Evolutionary conservation across 2,113 vertebrate species (phyloP).

Genomic region (Neogobius melanostomus): DNA sequence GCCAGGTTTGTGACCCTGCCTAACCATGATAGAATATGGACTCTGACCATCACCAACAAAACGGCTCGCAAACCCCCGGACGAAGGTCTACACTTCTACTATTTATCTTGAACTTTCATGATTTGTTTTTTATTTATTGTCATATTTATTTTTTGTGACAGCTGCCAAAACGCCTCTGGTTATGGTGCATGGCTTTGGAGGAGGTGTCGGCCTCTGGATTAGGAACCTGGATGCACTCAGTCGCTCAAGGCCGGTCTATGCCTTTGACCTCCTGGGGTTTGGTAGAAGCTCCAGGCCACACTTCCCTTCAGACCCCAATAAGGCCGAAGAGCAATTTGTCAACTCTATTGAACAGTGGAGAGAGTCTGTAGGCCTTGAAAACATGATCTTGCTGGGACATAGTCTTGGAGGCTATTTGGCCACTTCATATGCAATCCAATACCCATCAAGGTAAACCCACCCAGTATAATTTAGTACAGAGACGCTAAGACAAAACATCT

Average conservation of each 20-base stretch:
- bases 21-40: slow-evolving; percentile 87
- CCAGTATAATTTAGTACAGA: not conserved
- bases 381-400: slow-evolving; percentile 84
- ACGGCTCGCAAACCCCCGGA: slow-evolving; percentile 33
- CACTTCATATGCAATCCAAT: slow-evolving; percentile 82
- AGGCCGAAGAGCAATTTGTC: slow-evolving; percentile 86
- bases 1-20: slow-evolving; percentile 85
- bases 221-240: slow-evolving; percentile 84
- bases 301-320: slow-evolving; percentile 79
- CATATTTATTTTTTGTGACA: slow-evolving; percentile 4
- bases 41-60: slow-evolving; percentile 81
- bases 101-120: not conserved
- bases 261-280: slow-evolving; percentile 89
- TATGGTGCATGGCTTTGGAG: slow-evolving; percentile 91
- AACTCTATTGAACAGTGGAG: slow-evolving; percentile 85
- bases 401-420: slow-evolving; percentile 83
- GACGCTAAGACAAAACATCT: not conserved
- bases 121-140: not conserved
- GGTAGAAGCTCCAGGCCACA: slow-evolving; percentile 85
- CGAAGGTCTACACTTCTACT: slow-evolving; percentile 39
- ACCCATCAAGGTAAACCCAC: slow-evolving; percentile 79
- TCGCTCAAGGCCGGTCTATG: slow-evolving; percentile 71
- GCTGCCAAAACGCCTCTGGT: slow-evolving; percentile 82
- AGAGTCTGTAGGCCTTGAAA: slow-evolving; percentile 78
- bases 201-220: slow-evolving; percentile 88